Conservation (phyloP, 37 sponge, comb jelly and placozoan genomes). For the Haliclona indistincta region DNA sequence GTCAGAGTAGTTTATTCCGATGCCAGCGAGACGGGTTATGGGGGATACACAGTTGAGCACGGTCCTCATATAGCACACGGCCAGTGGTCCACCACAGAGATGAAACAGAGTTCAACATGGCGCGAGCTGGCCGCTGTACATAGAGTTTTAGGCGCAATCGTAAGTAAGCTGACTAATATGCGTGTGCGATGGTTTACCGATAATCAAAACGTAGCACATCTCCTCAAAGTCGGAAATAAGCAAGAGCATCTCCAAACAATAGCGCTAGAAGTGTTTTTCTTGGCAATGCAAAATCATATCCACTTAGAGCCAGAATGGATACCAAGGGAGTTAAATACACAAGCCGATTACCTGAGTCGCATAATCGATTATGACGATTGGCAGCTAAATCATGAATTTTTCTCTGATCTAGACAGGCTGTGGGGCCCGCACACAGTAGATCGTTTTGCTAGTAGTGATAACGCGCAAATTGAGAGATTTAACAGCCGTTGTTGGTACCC, state of each 20-base stretch:
- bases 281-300: constrained; percentile 1
- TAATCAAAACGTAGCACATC: constrained; percentile 33
- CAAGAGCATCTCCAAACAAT: constrained; percentile 15
- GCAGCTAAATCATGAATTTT: constrained; percentile 11
- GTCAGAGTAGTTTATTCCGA: constrained; percentile 32
- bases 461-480: constrained; percentile 13
- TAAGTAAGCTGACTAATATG: neutral
- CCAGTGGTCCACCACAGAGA: constrained; percentile 14
- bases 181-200: constrained; percentile 23
- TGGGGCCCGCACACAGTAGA: constrained; percentile 48
- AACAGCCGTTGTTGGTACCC: constrained; percentile 15
- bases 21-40: constrained; percentile 45
- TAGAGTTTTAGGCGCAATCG: constrained; percentile 10
- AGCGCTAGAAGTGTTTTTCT: constrained; percentile 5
- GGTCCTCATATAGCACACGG: constrained; percentile 28
- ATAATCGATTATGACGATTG: constrained; percentile 41
- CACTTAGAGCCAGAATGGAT: constrained; percentile 39
- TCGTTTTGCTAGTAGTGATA: constrained; percentile 21
- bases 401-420: neutral
- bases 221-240: constrained; percentile 20
- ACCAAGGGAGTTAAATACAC: constrained; percentile 26
- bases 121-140: constrained; percentile 22
- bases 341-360: constrained; percentile 30
- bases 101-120: constrained; percentile 24
- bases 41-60: constrained; percentile 16